phyloP scores from a whole-genome alignment of 2,113 vertebrate species.

The Lamprologus ornatipinnis region DNA sequence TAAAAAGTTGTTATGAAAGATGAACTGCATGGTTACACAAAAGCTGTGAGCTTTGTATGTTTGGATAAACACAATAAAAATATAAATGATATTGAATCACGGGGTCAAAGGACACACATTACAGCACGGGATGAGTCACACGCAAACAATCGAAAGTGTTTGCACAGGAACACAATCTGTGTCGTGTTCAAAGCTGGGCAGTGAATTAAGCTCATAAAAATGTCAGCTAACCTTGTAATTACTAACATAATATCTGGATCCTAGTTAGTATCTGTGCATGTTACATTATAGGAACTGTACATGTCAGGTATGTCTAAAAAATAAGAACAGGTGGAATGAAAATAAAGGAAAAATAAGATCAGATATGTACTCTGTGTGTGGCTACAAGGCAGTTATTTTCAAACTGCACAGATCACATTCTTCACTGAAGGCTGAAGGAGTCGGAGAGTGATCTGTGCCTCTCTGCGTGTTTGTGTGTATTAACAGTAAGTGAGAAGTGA shows the following conservation, averaged over 20 bases:
- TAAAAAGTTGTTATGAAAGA: neutral
- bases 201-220: neutral
- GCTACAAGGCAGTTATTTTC: neutral
- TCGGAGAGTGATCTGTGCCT: neutral
- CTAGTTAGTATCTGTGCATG: neutral
- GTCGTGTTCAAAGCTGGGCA: neutral
- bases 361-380: neutral
- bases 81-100: neutral
- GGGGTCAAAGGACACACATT: neutral
- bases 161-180: neutral
- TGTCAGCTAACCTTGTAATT: neutral
- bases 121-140: neutral
- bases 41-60: neutral
- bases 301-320: neutral
- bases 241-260: neutral
- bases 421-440: neutral
- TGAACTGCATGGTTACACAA: neutral
- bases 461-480: neutral
- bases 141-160: neutral
- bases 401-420: slow-evolving; percentile 44
- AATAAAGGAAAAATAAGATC: neutral
- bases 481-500: neutral
- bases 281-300: neutral
- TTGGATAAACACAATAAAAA: neutral
- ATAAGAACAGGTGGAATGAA: neutral